A percentile compares a stretch with the other conserved stretches of the same genome.
Evolutionary conservation across 2,113 vertebrate species (phyloP).

Genomic region (Ceyx margarethae): DNA sequence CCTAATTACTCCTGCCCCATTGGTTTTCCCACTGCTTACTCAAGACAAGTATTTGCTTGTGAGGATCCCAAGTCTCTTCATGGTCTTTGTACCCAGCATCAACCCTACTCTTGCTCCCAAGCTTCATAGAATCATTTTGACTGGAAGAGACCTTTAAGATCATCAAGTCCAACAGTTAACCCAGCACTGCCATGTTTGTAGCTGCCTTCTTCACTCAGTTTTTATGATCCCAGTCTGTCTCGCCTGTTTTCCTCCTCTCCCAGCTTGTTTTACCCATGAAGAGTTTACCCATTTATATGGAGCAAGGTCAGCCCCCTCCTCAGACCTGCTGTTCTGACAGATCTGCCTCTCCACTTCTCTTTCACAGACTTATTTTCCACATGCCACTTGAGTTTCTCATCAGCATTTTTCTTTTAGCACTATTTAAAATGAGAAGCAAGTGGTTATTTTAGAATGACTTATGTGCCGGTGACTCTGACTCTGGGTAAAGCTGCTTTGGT

Average conservation of each 20-base stretch:
- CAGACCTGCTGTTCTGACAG: not conserved
- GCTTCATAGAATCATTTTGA: not conserved
- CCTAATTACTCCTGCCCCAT: fast-evolving
- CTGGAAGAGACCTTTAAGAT: not conserved
- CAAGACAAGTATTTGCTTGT: not conserved
- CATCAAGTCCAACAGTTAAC: not conserved
- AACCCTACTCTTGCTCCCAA: not conserved
- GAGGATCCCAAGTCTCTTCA: not conserved
- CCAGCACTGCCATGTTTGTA: not conserved
- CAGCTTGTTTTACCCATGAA: not conserved
- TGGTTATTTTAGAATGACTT: not conserved
- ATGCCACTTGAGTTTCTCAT: not conserved
- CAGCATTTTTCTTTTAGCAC: not conserved
- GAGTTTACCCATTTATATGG: fast-evolving
- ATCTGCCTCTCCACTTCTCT: fast-evolving
- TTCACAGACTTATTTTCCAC: not conserved
- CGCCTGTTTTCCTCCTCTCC: not conserved
- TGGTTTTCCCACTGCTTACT: not conserved
- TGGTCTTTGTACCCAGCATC: not conserved
- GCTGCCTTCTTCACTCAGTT: not conserved
- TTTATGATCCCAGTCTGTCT: not conserved
- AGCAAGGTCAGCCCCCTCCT: not conserved
- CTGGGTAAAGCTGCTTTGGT: not conserved
- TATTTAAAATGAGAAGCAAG: not conserved
- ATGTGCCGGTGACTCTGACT: not conserved